phyloP scores from a whole-genome alignment of 2,113 vertebrate species.

The Picathartes gymnocephalus region DNA sequence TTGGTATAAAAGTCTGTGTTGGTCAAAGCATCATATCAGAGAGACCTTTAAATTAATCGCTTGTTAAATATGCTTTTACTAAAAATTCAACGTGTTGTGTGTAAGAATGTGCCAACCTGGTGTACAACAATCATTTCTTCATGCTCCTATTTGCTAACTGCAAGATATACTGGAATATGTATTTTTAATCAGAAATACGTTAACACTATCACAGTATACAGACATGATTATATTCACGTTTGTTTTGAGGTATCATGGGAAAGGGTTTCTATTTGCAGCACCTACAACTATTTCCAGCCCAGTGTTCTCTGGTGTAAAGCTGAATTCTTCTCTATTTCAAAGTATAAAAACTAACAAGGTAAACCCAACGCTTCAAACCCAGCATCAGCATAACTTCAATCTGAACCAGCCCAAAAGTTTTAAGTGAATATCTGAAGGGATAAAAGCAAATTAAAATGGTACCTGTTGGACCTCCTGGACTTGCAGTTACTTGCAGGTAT shows the following conservation, averaged over 20 bases:
- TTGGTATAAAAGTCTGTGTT: background rate
- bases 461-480: background rate
- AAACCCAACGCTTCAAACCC: background rate
- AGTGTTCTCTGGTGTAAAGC: background rate
- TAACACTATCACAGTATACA: background rate
- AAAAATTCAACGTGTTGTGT: background rate
- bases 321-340: background rate
- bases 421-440: background rate
- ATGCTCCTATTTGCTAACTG: background rate
- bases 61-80: background rate
- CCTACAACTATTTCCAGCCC: slow-evolving; percentile 10
- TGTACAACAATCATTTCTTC: background rate
- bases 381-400: background rate
- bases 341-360: background rate
- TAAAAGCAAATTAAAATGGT: background rate
- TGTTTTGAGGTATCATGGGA: background rate
- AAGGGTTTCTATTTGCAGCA: background rate
- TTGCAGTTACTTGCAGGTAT: background rate
- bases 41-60: background rate
- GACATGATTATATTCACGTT: background rate
- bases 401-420: background rate
- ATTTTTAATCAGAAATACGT: background rate
- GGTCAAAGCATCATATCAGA: background rate
- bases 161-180: background rate
- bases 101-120: background rate